Percentiles rank a stretch among this genome's conserved stretches.
These are phyloP conservation scores for Acanthurus tractus DNA, from an alignment of 2,797 vertebrate species.

Conservation along the genomic window DNA sequence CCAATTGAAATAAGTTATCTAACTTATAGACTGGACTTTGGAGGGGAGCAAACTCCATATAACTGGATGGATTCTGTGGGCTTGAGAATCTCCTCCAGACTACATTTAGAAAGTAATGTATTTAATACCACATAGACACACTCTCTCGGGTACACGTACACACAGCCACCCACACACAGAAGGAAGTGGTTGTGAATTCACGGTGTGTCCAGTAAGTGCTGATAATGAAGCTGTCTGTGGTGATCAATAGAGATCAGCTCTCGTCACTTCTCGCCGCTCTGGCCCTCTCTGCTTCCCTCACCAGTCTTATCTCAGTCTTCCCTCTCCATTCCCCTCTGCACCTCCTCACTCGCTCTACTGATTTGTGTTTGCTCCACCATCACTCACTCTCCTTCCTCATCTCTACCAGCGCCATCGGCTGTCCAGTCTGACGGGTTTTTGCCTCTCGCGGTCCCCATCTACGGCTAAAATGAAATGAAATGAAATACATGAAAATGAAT, in stretches of 20 bases:
- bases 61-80: not conserved
- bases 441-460: slow-evolving; percentile 3
- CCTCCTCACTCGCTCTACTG: slow-evolving; percentile 44
- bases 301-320: slow-evolving; percentile 57
- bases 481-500: not conserved
- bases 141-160: not conserved
- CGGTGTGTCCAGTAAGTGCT: slow-evolving; percentile 76
- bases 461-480: not conserved
- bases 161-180: slow-evolving; percentile 32
- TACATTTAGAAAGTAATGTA: slow-evolving; percentile 21
- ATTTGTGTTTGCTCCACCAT: slow-evolving; percentile 58
- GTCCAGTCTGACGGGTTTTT: slow-evolving; percentile 1
- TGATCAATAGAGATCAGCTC: slow-evolving; percentile 80
- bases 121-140: slow-evolving; percentile 8
- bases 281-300: slow-evolving; percentile 49
- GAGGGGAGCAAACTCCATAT: not conserved
- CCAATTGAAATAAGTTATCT: not conserved
- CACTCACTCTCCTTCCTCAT: slow-evolving; percentile 41
- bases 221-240: slow-evolving; percentile 82
- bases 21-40: not conserved
- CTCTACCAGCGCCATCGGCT: slow-evolving; percentile 17
- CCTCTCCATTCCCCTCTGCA: slow-evolving; percentile 53
- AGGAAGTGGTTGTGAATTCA: slow-evolving; percentile 72
- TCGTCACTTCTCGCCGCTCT: slow-evolving; percentile 64
- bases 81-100: slow-evolving; percentile 2